Base-by-base conservation (phyloP, 2,888 invertebrate genomes). In the Dolichomitus sp. region DNA sequence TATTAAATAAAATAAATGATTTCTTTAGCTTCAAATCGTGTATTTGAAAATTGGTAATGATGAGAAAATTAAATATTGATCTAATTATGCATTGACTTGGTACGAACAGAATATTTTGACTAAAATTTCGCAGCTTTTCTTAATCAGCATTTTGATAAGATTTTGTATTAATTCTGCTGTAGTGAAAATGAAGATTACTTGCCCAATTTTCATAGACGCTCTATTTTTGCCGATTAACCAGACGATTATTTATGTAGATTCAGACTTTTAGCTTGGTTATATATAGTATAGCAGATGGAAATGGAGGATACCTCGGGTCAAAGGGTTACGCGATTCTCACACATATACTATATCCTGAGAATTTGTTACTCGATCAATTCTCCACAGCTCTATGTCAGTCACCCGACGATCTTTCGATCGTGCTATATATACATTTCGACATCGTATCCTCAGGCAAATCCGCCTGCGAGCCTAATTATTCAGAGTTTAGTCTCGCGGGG, bases 401-500 rank as follows among this genome's bases (percentile, higher is more conserved):
- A 42, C 33, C 33, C 40, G 14, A 54, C 9, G 17, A 23, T 40
- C 30, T 27, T 50, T 66, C 59, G 42, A 72, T 57, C 54, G 17
- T 45, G n/a, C 69, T 63, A 75, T 23, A 73, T 74, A 54, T 54
- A 57, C 69, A 80, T 80, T 75, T 69, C 54, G 74, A 74, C 37
- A 54, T 57, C 40, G 40, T 40, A 33, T 14, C 40, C 48, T 45
- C 59, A 19, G 12, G 57, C 42, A 11, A 57, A 33, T 59, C 52
- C 72, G 52, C 14, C 54, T 54, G 57, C n/a, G 40, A 5, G 33
- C 19, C 50, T 42, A 81, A 81, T 81, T 76, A 81, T 81, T 81
- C 57, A 81, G 40, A 42, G 57, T 33, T 30, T 14, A n/a, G 33
- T 72, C 50, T 81, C 48, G 42, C 45, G 17, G 14, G 6, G 42